Percentiles rank a stretch among this genome's conserved stretches.
Conservation (phyloP, 2,888 invertebrate genomes). For the Caprella mutica region DNA sequence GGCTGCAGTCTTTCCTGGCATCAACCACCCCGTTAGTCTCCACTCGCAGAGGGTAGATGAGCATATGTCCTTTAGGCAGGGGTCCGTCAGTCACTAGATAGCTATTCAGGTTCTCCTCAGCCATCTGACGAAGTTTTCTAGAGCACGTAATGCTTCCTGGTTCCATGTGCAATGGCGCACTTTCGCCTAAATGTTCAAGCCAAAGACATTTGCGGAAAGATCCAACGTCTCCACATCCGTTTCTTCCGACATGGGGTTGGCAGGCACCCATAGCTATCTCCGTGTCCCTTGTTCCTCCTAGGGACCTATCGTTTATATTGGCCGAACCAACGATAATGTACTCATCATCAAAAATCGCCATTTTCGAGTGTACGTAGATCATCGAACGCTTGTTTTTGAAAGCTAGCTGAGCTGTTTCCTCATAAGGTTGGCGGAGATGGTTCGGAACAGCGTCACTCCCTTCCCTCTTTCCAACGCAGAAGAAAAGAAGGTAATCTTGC, state of each 20-base stretch:
- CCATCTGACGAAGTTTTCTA: slow-evolving; percentile 16
- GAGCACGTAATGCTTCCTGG: slow-evolving; percentile 20
- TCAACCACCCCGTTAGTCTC: slow-evolving; percentile 21
- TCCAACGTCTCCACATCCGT: slow-evolving; percentile 18
- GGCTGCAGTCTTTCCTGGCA: slow-evolving; percentile 19
- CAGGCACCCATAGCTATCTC: slow-evolving; percentile 34
- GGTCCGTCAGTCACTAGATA: slow-evolving; percentile 16
- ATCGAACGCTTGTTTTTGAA: slow-evolving; percentile 22
- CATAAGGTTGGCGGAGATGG: slow-evolving; percentile 16
- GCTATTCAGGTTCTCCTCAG: slow-evolving; percentile 15
- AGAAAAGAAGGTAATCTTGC: slow-evolving; percentile 33
- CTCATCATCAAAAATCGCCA: slow-evolving; percentile 34
- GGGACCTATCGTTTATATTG: slow-evolving; percentile 34
- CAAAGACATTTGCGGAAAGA: slow-evolving; percentile 29
- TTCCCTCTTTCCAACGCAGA: slow-evolving; percentile 33
- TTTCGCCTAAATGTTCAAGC: slow-evolving; percentile 32
- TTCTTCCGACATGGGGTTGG: slow-evolving; percentile 14
- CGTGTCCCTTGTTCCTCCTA: slow-evolving; percentile 33
- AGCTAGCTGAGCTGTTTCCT: background rate
- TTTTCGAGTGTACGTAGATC: slow-evolving; percentile 35
- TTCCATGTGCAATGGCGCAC: slow-evolving; percentile 17
- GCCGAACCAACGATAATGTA: slow-evolving; percentile 34
- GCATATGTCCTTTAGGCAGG: slow-evolving; percentile 20
- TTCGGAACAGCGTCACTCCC: slow-evolving; percentile 14
- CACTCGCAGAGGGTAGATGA: slow-evolving; percentile 29